These are phyloP conservation scores for Gnathochromis pfefferi DNA, from an alignment of 2,113 vertebrate genomes.

Conservation along the genomic window DNA sequence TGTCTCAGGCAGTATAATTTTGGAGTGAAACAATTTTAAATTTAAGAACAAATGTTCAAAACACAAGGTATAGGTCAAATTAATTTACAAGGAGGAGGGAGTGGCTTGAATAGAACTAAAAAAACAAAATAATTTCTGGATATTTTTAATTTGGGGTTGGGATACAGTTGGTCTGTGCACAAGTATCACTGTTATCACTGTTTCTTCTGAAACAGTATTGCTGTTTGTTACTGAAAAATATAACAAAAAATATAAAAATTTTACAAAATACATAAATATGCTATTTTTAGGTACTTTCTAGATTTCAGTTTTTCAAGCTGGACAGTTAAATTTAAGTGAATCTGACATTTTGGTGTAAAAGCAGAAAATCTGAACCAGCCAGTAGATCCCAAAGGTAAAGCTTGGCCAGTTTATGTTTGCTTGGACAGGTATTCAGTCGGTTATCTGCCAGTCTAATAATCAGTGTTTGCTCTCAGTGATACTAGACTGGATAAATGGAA, in stretches of 20 bases:
- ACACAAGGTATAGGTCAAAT: neutral
- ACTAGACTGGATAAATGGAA: neutral
- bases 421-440: neutral
- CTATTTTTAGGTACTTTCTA: neutral
- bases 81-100: neutral
- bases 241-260: neutral
- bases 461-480: neutral
- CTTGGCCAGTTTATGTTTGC: neutral
- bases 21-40: neutral
- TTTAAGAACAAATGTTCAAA: neutral
- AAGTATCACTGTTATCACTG: neutral
- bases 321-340: neutral
- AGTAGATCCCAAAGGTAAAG: neutral
- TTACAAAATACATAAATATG: neutral
- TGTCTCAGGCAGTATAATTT: neutral
- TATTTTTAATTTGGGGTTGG: neutral
- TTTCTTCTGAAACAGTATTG: neutral
- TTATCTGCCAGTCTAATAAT: neutral
- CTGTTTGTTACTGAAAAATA: neutral
- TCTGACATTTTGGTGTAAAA: neutral
- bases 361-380: neutral
- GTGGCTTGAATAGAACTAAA: neutral
- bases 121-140: neutral
- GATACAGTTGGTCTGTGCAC: neutral
- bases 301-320: neutral